phyloP scores from a whole-genome alignment of 2,888 invertebrate genomes.

The Stenodema calcarata region DNA sequence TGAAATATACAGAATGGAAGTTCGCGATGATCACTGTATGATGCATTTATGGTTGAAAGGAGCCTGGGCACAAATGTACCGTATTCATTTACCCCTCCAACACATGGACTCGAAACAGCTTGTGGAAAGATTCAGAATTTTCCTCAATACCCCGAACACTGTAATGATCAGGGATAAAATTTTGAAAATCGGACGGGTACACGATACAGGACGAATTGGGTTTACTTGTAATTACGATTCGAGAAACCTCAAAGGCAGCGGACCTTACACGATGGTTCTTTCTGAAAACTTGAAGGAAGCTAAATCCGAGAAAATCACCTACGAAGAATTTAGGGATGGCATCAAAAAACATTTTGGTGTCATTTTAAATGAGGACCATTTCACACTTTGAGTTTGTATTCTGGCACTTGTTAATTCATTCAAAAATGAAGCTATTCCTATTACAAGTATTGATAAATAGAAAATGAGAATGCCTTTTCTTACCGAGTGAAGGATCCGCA shows the following conservation, averaged over 20 bases:
- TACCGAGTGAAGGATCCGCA: no score
- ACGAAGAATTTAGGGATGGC: background rate
- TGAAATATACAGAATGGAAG: conserved; percentile 14
- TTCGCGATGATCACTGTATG: background rate
- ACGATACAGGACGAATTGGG: background rate
- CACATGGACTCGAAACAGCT: background rate
- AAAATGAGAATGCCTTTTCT: no score
- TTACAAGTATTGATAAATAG: no score
- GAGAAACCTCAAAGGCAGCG: background rate
- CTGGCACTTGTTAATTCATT: no score
- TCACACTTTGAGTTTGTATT: no score
- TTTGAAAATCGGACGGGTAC: background rate
- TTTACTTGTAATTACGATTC: background rate
- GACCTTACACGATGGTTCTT: background rate
- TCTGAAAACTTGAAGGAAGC: background rate
- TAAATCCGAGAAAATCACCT: background rate
- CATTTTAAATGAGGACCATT: background rate
- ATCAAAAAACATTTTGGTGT: background rate
- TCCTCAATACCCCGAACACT: background rate
- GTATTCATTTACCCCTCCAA: background rate
- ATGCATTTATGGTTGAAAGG: conserved; percentile 21
- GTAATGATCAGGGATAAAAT: conserved; percentile 4
- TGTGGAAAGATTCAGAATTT: background rate
- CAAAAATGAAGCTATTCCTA: no score
- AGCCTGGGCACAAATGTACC: conserved; percentile 9